Evolutionary conservation across 2,888 invertebrate species (phyloP).

Genomic region (Zaprionus bogoriensis): DNA sequence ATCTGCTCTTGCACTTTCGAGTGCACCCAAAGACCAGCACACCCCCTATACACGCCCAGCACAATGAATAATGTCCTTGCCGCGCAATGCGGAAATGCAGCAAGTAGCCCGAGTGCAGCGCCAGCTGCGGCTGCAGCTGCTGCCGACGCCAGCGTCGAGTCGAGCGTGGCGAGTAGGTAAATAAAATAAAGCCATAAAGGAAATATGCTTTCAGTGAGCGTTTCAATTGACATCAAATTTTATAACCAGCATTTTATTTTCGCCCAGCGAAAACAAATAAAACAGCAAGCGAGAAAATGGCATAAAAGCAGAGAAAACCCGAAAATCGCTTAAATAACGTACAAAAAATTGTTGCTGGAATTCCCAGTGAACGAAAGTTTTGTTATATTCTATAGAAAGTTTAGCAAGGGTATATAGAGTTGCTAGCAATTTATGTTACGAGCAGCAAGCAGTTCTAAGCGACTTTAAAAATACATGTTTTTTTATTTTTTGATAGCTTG

Average conservation of each 20-base stretch:
- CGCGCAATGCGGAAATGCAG: slow-evolving; percentile 72
- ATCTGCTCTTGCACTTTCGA: slow-evolving; percentile 72
- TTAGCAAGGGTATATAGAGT: too few relatives aligned
- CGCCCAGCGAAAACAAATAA: slow-evolving; percentile 33
- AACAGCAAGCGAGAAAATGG: not conserved
- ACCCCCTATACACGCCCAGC: slow-evolving; percentile 7
- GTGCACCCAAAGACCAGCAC: slow-evolving; percentile 49
- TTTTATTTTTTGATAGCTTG: too few relatives aligned
- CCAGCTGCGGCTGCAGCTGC: slow-evolving; percentile 7
- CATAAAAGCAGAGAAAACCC: not conserved
- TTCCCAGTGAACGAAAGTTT: slow-evolving; percentile 26
- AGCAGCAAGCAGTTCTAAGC: too few relatives aligned
- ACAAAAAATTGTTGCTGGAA: slow-evolving; percentile 30
- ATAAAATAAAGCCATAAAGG: slow-evolving; percentile 70
- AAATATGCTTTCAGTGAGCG: slow-evolving; percentile 64
- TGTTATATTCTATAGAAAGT: not conserved
- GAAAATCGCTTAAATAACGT: slow-evolving; percentile 8
- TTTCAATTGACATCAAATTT: slow-evolving; percentile 73
- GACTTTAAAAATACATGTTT: too few relatives aligned
- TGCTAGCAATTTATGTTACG: not conserved
- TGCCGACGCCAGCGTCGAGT: too few relatives aligned
- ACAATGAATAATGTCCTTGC: slow-evolving; percentile 74
- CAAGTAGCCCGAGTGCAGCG: slow-evolving; percentile 14
- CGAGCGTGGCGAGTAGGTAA: slow-evolving; percentile 52
- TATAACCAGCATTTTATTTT: slow-evolving; percentile 63